Evolutionary conservation across 2,113 vertebrate species (phyloP).

Genomic region (Vicugna pacos): DNA sequence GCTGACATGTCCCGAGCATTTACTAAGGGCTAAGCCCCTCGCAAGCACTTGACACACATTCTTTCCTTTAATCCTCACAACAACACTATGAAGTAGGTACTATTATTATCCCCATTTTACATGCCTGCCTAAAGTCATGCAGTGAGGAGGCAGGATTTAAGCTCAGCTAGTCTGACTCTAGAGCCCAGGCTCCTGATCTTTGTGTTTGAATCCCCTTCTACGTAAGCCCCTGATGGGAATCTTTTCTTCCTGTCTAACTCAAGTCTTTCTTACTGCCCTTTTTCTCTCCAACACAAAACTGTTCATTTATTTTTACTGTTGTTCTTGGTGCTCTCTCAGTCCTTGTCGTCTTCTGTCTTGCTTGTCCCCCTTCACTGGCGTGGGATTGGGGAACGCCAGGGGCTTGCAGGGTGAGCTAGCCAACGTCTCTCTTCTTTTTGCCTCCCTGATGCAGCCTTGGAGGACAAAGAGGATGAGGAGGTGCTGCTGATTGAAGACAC

Average conservation of each 20-base stretch:
- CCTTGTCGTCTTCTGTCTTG: background rate
- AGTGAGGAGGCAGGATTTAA: background rate
- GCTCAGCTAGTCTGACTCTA: background rate
- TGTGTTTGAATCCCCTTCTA: background rate
- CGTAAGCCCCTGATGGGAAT: background rate
- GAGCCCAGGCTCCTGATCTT: background rate
- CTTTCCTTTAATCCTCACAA: background rate
- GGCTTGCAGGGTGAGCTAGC: background rate
- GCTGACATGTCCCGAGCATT: background rate
- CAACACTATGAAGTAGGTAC: background rate
- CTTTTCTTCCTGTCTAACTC: background rate
- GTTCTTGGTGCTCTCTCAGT: background rate
- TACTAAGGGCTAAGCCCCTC: background rate
- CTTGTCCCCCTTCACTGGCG: background rate
- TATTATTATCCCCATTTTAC: background rate
- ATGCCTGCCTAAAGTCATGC: background rate
- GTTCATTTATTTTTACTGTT: background rate
- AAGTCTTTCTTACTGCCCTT: slow-evolving; percentile 30
- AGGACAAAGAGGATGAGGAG: slow-evolving; percentile 87
- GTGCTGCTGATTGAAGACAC: slow-evolving; percentile 92
- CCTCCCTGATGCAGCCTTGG: slow-evolving; percentile 72
- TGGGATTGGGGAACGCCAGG: background rate
- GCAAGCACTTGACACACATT: background rate
- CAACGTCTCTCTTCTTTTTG: background rate
- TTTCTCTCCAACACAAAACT: background rate